Conservation (phyloP, 2,888 invertebrate genomes). For the Ormyrus labotus region DNA sequence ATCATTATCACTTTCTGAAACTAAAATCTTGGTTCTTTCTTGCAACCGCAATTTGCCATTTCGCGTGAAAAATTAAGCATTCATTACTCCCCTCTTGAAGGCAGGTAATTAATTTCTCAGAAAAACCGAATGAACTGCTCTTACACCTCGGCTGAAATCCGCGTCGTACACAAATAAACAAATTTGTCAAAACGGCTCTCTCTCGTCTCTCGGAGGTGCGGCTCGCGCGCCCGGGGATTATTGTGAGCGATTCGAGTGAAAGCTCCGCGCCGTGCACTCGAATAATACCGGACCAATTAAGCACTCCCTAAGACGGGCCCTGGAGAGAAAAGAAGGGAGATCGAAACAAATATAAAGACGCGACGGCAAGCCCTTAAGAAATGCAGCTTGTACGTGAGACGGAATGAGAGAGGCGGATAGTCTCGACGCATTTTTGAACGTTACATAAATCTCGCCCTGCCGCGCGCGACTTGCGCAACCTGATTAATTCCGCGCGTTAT, state of each 20-base stretch:
- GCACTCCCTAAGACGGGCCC: constrained; percentile 19
- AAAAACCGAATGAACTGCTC: too few relatives aligned
- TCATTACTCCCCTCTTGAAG: too few relatives aligned
- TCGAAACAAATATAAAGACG: constrained; percentile 52
- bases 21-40: too few relatives aligned
- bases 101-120: too few relatives aligned
- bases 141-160: too few relatives aligned
- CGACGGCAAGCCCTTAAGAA: constrained; percentile 20
- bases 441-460: constrained; percentile 38
- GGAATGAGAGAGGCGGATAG: constrained; percentile 43
- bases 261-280: constrained; percentile 41
- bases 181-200: not conserved
- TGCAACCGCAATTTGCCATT: too few relatives aligned
- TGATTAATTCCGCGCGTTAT: constrained; percentile 23
- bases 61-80: too few relatives aligned
- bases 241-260: constrained; percentile 41
- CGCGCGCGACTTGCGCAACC: not conserved
- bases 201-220: too few relatives aligned
- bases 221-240: not conserved
- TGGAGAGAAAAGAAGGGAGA: not conserved
- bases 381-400: constrained; percentile 39
- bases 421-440: constrained; percentile 19
- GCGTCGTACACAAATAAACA: not conserved
- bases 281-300: constrained; percentile 53
- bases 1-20: too few relatives aligned